A percentile compares a stretch with the other conserved stretches of the same genome.
phyloP scores from a whole-genome alignment of 1,140 invertebrate genomes.

The Lepeophtheirus salmonis region DNA sequence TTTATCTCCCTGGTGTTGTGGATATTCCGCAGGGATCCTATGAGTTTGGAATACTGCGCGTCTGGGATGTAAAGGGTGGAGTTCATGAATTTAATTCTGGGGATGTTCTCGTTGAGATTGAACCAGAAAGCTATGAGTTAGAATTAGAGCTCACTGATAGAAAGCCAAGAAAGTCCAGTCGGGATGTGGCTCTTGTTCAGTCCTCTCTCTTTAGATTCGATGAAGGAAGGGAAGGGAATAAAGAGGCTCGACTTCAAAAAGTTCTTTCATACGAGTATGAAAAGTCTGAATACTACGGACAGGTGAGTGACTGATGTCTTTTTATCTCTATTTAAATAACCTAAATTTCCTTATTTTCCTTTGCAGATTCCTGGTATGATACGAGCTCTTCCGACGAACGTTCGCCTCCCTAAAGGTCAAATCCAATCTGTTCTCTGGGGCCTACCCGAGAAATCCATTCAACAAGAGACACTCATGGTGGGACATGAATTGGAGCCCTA shows the following conservation, averaged over 20 bases:
- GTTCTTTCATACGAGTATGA: slow-evolving; percentile 15
- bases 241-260: slow-evolving; percentile 9
- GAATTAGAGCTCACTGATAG: not conserved
- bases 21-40: slow-evolving; percentile 3
- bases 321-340: not conserved
- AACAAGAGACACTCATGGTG: slow-evolving; percentile 12
- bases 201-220: slow-evolving; percentile 10
- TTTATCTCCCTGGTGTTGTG: not conserved
- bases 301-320: not conserved
- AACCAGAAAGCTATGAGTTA: slow-evolving; percentile 12
- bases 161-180: not conserved
- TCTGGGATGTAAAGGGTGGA: not conserved
- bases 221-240: slow-evolving; percentile 1
- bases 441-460: slow-evolving; percentile 9
- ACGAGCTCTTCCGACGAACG: slow-evolving; percentile 1
- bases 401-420: slow-evolving; percentile 8
- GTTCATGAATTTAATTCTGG: not conserved
- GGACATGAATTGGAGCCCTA: slow-evolving; percentile 1
- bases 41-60: not conserved
- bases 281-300: slow-evolving; percentile 17
- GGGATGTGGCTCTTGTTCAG: slow-evolving; percentile 4
- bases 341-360: no score
- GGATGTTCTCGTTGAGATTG: slow-evolving; percentile 11
- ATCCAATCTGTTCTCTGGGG: slow-evolving; percentile 14
- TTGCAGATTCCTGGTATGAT: slow-evolving; percentile 16